Conservation (phyloP, 2,797 vertebrate species). For the Crenichthys baileyi region DNA sequence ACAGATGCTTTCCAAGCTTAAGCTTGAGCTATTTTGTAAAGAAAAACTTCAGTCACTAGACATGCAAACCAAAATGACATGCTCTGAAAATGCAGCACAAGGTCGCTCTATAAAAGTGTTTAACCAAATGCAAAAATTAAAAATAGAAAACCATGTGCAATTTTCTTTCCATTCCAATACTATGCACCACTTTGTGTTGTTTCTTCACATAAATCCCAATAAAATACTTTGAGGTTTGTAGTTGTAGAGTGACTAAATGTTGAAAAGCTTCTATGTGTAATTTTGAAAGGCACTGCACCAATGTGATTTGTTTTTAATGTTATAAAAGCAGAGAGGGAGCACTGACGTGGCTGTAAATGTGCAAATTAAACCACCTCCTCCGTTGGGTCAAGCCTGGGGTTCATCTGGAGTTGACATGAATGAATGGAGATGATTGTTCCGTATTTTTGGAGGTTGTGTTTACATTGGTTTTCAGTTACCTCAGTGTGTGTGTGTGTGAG, state of each 20-base stretch:
- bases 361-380: constrained; percentile 29
- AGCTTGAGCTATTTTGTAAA: not conserved
- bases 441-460: constrained; percentile 38
- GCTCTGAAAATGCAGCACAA: not conserved
- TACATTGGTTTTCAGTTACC: constrained; percentile 25
- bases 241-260: not conserved
- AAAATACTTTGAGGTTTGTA: not conserved
- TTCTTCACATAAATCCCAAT: not conserved
- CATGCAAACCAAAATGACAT: not conserved
- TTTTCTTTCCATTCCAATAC: not conserved
- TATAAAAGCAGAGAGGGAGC: not conserved
- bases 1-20: not conserved
- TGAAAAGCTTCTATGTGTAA: not conserved
- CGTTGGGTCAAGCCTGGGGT: constrained; percentile 33
- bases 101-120: not conserved
- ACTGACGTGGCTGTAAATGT: constrained; percentile 8
- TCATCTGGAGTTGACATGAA: constrained; percentile 41
- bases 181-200: not conserved
- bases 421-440: constrained; percentile 49
- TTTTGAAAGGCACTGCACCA: not conserved
- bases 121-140: not conserved
- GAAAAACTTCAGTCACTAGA: not conserved
- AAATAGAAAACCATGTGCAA: not conserved
- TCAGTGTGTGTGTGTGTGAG: not conserved
- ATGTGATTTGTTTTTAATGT: not conserved